phyloP scores from a whole-genome alignment of 2,888 invertebrate genomes.

The Caenorhabditis afra region DNA sequence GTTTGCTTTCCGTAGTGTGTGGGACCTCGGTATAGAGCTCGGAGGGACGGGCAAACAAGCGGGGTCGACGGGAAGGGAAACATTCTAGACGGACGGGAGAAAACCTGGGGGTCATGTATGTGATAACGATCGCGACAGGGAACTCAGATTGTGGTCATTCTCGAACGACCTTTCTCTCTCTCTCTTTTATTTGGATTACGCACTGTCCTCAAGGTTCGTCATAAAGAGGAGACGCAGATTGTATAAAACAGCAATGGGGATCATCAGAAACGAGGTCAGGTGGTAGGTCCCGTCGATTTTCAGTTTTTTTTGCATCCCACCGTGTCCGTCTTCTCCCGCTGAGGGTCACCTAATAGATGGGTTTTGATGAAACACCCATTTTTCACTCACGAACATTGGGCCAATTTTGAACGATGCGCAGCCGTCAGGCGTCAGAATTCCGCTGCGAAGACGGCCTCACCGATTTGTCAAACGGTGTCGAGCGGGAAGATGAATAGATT shows the following conservation, averaged over 20 bases:
- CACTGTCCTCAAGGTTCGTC: constrained; percentile 41
- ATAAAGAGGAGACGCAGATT: constrained; percentile 33
- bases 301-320: constrained; percentile 2
- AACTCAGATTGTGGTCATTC: constrained; percentile 57
- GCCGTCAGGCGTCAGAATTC: too few relatives aligned
- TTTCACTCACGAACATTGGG: constrained; percentile 3
- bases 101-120: constrained; percentile 34
- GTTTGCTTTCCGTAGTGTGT: constrained; percentile 58
- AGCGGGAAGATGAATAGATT: constrained; percentile 8
- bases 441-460: neutral
- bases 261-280: constrained; percentile 43
- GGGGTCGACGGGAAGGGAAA: constrained; percentile 20
- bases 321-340: neutral
- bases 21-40: constrained; percentile 46
- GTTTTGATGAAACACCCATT: neutral
- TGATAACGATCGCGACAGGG: constrained; percentile 47
- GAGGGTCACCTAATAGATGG: neutral
- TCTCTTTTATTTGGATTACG: constrained; percentile 48
- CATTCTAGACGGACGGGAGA: constrained; percentile 18
- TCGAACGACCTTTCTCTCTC: constrained; percentile 57
- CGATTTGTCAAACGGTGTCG: constrained; percentile 15
- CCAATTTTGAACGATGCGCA: constrained; percentile 13
- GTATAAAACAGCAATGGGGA: constrained; percentile 29
- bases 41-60: constrained; percentile 38
- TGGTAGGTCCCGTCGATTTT: constrained; percentile 12